Base-by-base conservation (phyloP, 2,113 vertebrate species). In the Sorex fumeus region DNA sequence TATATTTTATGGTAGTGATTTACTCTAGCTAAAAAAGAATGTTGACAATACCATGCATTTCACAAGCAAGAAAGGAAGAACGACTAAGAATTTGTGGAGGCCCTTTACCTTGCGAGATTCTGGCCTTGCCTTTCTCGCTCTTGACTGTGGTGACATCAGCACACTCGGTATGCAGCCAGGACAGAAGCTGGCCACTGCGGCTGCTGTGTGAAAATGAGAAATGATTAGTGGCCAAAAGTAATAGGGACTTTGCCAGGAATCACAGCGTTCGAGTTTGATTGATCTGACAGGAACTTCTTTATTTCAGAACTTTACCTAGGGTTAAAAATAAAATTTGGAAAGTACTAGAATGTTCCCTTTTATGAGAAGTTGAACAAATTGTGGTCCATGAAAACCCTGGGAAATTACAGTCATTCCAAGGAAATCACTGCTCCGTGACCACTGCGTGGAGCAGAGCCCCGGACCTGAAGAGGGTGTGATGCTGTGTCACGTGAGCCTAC, bases 251-350 rank as follows among this genome's bases (percentile, higher is more conserved):
- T 91, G n/a, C 8, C 86, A 84, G 23, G 67, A 57, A 91, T 88
- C 74, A 64, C 34, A 25, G 87, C 81, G 72, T 95, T 90, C 47
- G 6, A 90, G 64, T 75, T 87, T 79, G 93, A 80, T 90, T 93
- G 47, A 60, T 83, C 67, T 87, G 28, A 43, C 64, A 45, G 67
- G 36, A 16, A 18, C 62, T 70, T 32, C 76, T 93, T 94, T 86
- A 80, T 95, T 91, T 91, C 40, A 62, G 77, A 94, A 89, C 53
- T 87, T 95, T 77, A 57, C 64, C 8, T 87, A 70, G 77, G 21
- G 64, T 86, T 94, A 93, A 96, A 94, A 92, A 92, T 93, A 95
- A 91, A 76, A 72, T 92, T 93, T 87, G 84, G 89, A 94, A 90
- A 67, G 86, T 50, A 84, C 60, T 90, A 80, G 45, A 75, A 84